phyloP scores from a whole-genome alignment of 2,888 invertebrate genomes.

The Microplitis deprimator region DNA sequence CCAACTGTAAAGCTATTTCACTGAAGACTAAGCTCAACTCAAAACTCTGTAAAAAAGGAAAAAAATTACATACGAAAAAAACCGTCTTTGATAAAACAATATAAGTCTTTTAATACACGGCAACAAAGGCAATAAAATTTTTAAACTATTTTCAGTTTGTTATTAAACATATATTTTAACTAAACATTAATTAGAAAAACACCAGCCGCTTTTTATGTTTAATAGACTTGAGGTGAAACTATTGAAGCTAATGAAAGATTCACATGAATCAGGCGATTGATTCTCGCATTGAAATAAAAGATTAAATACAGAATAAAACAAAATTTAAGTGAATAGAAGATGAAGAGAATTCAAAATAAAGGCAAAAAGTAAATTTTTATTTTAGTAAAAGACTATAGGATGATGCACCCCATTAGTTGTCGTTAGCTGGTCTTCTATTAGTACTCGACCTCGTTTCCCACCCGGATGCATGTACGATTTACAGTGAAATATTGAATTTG shows the following conservation, averaged over 20 bases:
- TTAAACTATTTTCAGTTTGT: no score
- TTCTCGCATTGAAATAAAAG: neutral
- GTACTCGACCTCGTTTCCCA: conserved; percentile 47
- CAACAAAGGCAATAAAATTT: no score
- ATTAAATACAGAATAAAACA: conserved; percentile 11
- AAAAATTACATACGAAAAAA: no score
- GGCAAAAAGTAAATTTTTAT: conserved; percentile 46
- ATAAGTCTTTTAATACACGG: no score
- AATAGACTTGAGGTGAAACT: no score
- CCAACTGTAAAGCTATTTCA: neutral
- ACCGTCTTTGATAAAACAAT: no score
- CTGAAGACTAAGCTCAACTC: neutral
- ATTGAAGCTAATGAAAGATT: no score
- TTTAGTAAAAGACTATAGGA: conserved; percentile 42
- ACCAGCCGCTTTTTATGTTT: no score
- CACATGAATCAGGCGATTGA: no score
- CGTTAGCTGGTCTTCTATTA: conserved; percentile 45
- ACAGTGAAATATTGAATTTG: conserved; percentile 31
- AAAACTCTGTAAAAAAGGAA: no score
- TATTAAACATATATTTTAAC: no score
- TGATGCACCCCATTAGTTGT: conserved; percentile 49
- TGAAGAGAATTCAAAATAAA: conserved; percentile 18
- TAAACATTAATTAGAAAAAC: no score
- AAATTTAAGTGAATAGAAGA: neutral
- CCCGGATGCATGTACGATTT: conserved; percentile 20